These are phyloP conservation scores for fruit fly (Drosophila melanogaster) DNA, from an alignment of 1,140 invertebrate species.

Conservation along the genomic window Release_6_plus_ISO1_MT NT_033777.3:14013001-14013500, in stretches of 20 bases:
- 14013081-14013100: conserved; percentile 26
- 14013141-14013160: conserved; percentile 80
- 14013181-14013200: conserved; percentile 74
- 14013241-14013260: conserved; percentile 19
- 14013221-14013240: conserved; percentile 48
- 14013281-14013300: conserved; percentile 16
- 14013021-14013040: conserved; percentile 7
- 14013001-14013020: conserved; percentile 65
- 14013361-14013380: no score
- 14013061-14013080: conserved; percentile 12
- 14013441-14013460: conserved; percentile 1
- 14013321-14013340: neutral
- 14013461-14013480: conserved; percentile 10
- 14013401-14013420: no score
- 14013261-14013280: conserved; percentile 1
- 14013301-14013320: conserved; percentile 21
- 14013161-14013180: conserved; percentile 37
- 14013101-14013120: conserved; percentile 43
- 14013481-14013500: conserved; percentile 51
- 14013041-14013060: neutral
- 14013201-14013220: conserved; percentile 69
- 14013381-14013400: no score
- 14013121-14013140: conserved; percentile 33
- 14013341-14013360: neutral
- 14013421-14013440: neutral